Conservation (phyloP, 2,113 vertebrate genomes). For the Elephantulus edwardii region DNA sequence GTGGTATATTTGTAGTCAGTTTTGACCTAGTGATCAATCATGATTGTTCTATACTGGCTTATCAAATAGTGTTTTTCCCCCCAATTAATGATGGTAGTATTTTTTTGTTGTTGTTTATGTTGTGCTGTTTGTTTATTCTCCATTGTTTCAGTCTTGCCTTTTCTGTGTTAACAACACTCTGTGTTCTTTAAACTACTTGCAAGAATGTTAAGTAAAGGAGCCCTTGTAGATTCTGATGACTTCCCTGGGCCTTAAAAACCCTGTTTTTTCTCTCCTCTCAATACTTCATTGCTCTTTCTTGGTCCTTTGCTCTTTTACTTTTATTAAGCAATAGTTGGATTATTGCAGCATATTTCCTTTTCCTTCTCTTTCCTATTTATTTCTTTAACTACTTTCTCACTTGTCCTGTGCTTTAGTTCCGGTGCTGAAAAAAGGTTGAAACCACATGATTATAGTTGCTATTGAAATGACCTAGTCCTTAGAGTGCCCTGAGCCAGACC, state of each 20-base stretch:
- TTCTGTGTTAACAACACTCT: background rate
- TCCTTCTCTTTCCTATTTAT: background rate
- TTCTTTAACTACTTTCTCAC: background rate
- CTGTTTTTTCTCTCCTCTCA: background rate
- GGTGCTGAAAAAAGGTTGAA: background rate
- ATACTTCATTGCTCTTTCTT: background rate
- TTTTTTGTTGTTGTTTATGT: background rate
- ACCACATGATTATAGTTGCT: too few relatives aligned
- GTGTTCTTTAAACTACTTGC: background rate
- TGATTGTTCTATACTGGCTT: background rate
- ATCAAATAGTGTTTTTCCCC: conserved; percentile 39
- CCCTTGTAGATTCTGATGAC: background rate
- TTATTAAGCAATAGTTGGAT: background rate
- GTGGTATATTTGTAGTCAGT: background rate
- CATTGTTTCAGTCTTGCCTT: background rate
- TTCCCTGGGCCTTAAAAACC: conserved; percentile 8
- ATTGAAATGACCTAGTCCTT: fast-evolving
- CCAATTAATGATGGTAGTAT: background rate
- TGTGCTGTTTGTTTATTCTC: background rate
- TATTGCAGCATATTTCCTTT: background rate
- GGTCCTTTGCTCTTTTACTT: conserved; percentile 15
- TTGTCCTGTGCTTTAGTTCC: background rate
- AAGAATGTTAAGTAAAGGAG: conserved; percentile 19
- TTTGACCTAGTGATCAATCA: background rate
- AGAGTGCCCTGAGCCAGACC: background rate